These are phyloP conservation scores for Cariama cristata DNA, from an alignment of 2,113 vertebrate genomes.

Conservation along the genomic window DNA sequence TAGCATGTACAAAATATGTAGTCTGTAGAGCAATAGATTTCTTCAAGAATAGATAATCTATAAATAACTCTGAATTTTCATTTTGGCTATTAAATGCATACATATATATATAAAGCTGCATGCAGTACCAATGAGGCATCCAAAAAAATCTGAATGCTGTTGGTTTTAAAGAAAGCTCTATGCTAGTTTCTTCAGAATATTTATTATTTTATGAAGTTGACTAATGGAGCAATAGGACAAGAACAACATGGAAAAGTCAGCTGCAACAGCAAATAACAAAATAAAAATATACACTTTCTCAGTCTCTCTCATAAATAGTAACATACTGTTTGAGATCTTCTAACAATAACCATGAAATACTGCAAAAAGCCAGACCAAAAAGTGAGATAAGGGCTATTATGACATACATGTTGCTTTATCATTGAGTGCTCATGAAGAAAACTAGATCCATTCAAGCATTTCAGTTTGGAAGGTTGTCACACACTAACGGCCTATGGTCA, in stretches of 20 bases:
- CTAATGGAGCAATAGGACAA: not conserved
- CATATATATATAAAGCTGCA: not conserved
- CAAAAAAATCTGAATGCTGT: not conserved
- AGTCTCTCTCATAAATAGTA: conserved; percentile 28
- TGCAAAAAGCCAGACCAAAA: conserved; percentile 1
- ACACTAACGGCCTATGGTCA: conserved; percentile 23
- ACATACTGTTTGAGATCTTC: not conserved
- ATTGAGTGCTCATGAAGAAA: conserved; percentile 44
- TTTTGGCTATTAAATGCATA: not conserved
- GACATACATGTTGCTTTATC: conserved; percentile 36
- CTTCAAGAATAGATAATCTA: not conserved
- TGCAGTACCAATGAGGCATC: not conserved
- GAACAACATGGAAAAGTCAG: conserved; percentile 3
- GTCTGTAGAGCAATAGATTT: not conserved
- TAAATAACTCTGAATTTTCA: not conserved
- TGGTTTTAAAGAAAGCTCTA: not conserved
- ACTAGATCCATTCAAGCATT: conserved; percentile 49
- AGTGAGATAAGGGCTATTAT: conserved; percentile 26
- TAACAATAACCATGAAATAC: conserved; percentile 44
- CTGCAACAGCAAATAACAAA: conserved; percentile 9
- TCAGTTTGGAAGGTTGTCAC: conserved; percentile 34
- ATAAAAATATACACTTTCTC: not conserved
- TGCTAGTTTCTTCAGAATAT: not conserved
- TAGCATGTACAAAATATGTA: not conserved
- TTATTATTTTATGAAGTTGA: conserved; percentile 15